A percentile compares a stretch with the other conserved stretches of the same genome.
phyloP scores from a whole-genome alignment of 2,797 vertebrate species.

The Parotocinclus haroldoi region DNA sequence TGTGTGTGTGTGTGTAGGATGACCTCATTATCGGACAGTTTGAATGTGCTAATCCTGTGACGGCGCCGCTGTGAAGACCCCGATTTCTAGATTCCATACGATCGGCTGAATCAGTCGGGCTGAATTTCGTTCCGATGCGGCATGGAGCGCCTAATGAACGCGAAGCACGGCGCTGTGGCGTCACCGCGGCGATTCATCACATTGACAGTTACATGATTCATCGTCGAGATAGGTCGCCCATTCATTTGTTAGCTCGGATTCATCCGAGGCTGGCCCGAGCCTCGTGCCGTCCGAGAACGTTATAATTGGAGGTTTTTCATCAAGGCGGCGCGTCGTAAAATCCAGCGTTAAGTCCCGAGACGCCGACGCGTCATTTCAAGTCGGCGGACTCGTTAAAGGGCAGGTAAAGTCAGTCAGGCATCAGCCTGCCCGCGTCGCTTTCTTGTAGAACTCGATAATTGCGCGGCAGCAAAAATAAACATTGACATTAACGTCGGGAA shows the following conservation, averaged over 20 bases:
- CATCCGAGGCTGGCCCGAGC: neutral
- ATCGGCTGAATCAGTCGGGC: slow-evolving; percentile 58
- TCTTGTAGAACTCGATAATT: slow-evolving; percentile 58
- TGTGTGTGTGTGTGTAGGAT: too few species aligned
- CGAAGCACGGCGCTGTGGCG: slow-evolving; percentile 39
- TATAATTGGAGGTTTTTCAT: slow-evolving; percentile 24
- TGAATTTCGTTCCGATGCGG: slow-evolving; percentile 54
- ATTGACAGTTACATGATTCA: slow-evolving; percentile 54
- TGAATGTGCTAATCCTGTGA: too few species aligned
- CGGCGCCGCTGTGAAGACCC: too few species aligned
- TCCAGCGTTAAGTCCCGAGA: too few species aligned
- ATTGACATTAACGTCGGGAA: slow-evolving; percentile 58
- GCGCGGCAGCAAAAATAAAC: slow-evolving; percentile 57
- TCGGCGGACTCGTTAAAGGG: slow-evolving; percentile 43
- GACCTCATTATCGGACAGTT: too few species aligned
- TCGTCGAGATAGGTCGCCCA: slow-evolving; percentile 41
- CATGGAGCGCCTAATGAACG: slow-evolving; percentile 56
- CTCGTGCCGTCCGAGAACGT: neutral
- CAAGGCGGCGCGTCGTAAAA: too few species aligned
- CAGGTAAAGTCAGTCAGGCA: slow-evolving; percentile 51
- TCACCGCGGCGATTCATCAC: slow-evolving; percentile 50
- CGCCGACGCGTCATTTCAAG: slow-evolving; percentile 42
- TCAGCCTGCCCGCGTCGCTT: slow-evolving; percentile 33
- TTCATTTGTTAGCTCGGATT: slow-evolving; percentile 32
- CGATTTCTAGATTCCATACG: slow-evolving; percentile 28